A percentile compares a stretch with the other conserved stretches of the same genome.
phyloP scores from a whole-genome alignment of 2,797 vertebrate genomes.

The Cetoscarus ocellatus region DNA sequence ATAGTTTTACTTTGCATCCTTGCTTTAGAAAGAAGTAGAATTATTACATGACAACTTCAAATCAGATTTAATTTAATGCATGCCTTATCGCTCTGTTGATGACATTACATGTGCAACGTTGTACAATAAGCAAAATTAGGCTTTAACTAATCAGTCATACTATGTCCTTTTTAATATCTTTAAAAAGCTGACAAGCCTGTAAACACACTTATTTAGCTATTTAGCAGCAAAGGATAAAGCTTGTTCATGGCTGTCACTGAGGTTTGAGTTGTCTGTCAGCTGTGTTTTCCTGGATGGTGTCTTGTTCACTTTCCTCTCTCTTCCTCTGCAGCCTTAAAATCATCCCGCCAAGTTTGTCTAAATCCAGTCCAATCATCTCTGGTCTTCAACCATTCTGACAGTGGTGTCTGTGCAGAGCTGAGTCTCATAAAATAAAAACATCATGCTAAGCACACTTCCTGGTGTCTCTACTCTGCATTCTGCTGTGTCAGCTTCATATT shows the following conservation, averaged over 20 bases:
- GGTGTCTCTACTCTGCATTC: constrained; percentile 15
- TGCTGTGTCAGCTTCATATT: constrained; percentile 28
- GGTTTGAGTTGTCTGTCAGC: constrained; percentile 32
- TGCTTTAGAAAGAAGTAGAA: no score
- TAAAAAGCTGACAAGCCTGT: constrained; percentile 9
- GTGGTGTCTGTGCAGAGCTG: constrained; percentile 4
- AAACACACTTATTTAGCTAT: constrained; percentile 18
- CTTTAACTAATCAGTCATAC: no score
- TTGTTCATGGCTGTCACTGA: not conserved
- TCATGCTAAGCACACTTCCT: constrained; percentile 4
- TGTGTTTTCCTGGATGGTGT: constrained; percentile 23
- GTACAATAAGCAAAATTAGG: no score
- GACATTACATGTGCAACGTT: no score
- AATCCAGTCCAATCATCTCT: constrained; percentile 26
- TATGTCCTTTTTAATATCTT: not conserved
- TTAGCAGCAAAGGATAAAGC: not conserved
- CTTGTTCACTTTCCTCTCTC: constrained; percentile 10
- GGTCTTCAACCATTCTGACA: constrained; percentile 13
- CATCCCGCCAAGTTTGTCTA: constrained; percentile 13
- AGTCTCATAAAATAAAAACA: constrained; percentile 30
- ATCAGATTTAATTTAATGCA: no score
- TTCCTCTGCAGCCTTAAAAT: constrained; percentile 8
- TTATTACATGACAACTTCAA: no score
- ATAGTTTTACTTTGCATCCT: no score
- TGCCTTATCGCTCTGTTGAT: no score